Evolutionary conservation across 2,797 vertebrate species (phyloP).

Genomic region (Poeciliopsis paucimaculata): DNA sequence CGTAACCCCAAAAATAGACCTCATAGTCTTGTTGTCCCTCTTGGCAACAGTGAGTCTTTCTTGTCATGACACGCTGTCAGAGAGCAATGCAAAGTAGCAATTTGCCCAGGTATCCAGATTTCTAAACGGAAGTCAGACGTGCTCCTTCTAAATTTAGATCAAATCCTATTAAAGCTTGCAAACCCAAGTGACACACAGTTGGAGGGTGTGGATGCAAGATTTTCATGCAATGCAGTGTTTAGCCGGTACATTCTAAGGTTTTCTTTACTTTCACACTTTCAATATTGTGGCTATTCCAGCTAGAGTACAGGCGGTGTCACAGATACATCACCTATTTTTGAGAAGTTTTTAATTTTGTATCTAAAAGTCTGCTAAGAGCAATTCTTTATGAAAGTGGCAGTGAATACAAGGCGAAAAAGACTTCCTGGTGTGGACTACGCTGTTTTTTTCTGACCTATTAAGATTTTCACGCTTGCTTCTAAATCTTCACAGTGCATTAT

Average conservation of each 20-base stretch:
- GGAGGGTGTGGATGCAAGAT: slow-evolving; percentile 54
- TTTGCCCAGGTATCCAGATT: slow-evolving; percentile 77
- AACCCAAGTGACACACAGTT: slow-evolving; percentile 63
- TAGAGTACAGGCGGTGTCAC: not conserved
- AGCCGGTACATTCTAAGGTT: slow-evolving; percentile 23
- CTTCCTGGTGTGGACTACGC: slow-evolving; percentile 22
- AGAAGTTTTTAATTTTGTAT: not conserved
- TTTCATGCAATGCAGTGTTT: slow-evolving; percentile 33
- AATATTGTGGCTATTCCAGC: slow-evolving; percentile 1
- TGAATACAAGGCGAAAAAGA: slow-evolving; percentile 25
- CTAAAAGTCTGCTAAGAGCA: not conserved
- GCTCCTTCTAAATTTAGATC: slow-evolving; percentile 80
- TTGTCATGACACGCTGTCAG: slow-evolving; percentile 77
- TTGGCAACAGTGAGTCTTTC: slow-evolving; percentile 74
- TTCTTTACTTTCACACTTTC: slow-evolving; percentile 12
- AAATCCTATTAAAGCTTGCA: slow-evolving; percentile 77
- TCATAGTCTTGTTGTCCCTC: slow-evolving; percentile 59
- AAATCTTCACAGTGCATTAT: slow-evolving; percentile 62
- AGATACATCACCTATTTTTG: not conserved
- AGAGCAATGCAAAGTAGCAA: slow-evolving; percentile 73
- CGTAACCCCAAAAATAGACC: slow-evolving; percentile 74
- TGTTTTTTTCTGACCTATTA: slow-evolving; percentile 57
- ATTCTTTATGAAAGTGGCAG: not conserved
- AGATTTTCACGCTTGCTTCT: slow-evolving; percentile 69
- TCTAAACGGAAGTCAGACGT: slow-evolving; percentile 69